These are phyloP conservation scores for Melospiza melodia DNA, from an alignment of 2,113 vertebrate species.

Conservation along the genomic window DNA sequence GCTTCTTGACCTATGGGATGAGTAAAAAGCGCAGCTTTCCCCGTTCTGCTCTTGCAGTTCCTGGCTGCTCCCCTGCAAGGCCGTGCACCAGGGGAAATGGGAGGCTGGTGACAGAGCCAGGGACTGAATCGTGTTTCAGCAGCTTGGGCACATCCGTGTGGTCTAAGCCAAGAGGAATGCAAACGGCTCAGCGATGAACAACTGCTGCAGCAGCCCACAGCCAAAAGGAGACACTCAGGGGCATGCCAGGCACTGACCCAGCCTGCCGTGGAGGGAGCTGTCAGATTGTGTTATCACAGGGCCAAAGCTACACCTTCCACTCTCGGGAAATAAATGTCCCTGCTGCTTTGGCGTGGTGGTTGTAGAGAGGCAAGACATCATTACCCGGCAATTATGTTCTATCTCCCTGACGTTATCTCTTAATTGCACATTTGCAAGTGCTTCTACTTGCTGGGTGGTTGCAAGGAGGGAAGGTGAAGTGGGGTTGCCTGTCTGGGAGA, in stretches of 20 bases:
- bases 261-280: background rate
- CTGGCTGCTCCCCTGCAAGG: background rate
- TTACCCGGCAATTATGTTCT: conserved; percentile 35
- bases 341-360: background rate
- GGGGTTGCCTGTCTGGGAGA: background rate
- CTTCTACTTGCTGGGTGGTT: background rate
- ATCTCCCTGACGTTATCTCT: conserved; percentile 4
- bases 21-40: background rate
- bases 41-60: background rate
- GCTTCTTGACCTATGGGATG: background rate
- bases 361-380: background rate
- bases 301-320: conserved; percentile 9
- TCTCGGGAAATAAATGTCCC: background rate
- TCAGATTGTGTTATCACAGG: background rate
- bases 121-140: conserved; percentile 19
- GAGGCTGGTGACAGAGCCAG: background rate
- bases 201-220: conserved; percentile 34
- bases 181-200: background rate
- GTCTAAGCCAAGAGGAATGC: conserved; percentile 35
- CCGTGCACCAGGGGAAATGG: background rate
- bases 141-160: background rate
- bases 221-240: background rate
- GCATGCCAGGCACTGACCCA: background rate
- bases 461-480: conserved; percentile 14
- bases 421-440: conserved; percentile 27